A percentile compares a stretch with the other conserved stretches of the same genome.
Evolutionary conservation across 2,113 vertebrate species (phyloP).

Genomic region (Chelonoidis abingdonii): DNA sequence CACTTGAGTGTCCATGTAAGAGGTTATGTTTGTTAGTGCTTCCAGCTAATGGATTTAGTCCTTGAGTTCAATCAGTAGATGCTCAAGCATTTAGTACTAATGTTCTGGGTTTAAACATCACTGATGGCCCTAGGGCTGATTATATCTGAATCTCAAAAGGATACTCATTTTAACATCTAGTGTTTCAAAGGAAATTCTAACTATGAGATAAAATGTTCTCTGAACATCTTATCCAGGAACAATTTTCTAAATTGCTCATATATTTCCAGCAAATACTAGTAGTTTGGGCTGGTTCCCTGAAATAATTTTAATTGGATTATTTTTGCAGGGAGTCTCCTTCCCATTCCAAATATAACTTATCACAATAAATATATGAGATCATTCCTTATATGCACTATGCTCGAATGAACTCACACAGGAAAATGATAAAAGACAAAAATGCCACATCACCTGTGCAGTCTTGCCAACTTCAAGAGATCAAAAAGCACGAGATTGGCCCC

Average conservation of each 20-base stretch:
- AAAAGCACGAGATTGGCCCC: background rate
- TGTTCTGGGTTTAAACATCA: background rate
- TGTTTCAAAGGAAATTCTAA: background rate
- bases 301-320: conserved; percentile 39
- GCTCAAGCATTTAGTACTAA: background rate
- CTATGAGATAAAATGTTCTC: conserved; percentile 6
- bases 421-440: background rate
- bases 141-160: background rate
- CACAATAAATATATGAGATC: background rate
- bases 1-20: background rate
- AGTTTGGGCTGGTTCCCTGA: conserved; percentile 55
- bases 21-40: background rate
- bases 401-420: background rate
- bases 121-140: accelerated
- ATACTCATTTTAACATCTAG: background rate
- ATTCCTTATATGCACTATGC: background rate
- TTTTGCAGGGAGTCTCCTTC: conserved; percentile 44
- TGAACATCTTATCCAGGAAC: conserved; percentile 35
- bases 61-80: background rate
- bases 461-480: background rate
- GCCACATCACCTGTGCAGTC: background rate
- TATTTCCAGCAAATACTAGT: conserved; percentile 44
- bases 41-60: background rate
- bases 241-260: conserved; percentile 27
- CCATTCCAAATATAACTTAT: background rate